Evolutionary conservation across 2,888 invertebrate species (phyloP).

Genomic region (Quadroppia sp.): DNA sequence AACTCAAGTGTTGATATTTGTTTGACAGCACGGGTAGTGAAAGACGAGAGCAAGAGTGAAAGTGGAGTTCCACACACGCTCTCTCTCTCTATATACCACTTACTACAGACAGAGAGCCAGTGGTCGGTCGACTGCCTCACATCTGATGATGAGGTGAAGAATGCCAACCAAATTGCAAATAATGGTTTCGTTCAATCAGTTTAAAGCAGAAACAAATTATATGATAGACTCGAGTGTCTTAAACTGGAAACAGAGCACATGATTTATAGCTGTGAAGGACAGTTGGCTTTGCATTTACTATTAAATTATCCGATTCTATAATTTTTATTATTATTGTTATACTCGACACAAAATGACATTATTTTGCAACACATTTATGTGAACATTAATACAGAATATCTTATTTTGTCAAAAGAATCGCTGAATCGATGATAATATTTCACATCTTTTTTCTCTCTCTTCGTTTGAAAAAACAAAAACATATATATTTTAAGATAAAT

Average conservation of each 20-base stretch:
- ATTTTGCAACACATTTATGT: background rate
- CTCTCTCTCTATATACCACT: no score
- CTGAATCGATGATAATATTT: background rate
- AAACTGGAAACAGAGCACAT: background rate
- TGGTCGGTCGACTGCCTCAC: background rate
- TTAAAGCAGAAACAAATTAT: background rate
- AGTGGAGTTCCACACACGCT: no score
- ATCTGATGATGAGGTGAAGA: background rate
- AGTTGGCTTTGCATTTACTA: background rate
- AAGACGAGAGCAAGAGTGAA: background rate
- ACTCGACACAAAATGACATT: background rate
- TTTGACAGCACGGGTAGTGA: background rate
- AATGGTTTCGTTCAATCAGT: conserved; percentile 6
- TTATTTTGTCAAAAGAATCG: conserved; percentile 10
- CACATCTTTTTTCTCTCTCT: background rate
- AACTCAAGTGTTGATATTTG: background rate
- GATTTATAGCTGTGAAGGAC: background rate
- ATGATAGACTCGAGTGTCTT: background rate
- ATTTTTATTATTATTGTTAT: background rate
- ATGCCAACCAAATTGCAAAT: background rate
- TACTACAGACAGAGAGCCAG: background rate
- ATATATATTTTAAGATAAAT: no score
- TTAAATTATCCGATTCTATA: background rate
- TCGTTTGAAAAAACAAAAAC: background rate
- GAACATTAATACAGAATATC: background rate